Evolutionary conservation across 2,888 invertebrate species (phyloP).

Genomic region (Gymnocheta viridis): DNA sequence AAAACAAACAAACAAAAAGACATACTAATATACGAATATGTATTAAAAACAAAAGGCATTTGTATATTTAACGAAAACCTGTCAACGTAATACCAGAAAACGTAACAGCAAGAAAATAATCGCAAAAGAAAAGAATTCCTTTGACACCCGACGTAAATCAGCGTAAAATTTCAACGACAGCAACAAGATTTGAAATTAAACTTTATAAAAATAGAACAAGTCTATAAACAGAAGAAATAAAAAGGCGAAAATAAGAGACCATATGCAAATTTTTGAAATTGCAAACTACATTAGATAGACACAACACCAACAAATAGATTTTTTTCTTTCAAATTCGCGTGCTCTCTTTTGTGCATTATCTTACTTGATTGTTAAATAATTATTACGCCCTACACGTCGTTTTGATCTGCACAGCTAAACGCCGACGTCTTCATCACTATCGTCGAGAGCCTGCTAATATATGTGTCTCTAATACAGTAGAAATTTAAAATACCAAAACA

Average conservation of each 20-base stretch:
- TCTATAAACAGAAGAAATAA: slow-evolving; percentile 52
- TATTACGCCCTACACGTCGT: slow-evolving; percentile 53
- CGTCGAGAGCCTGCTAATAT: slow-evolving; percentile 10
- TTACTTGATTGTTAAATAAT: slow-evolving; percentile 63
- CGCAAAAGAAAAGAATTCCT: slow-evolving; percentile 26
- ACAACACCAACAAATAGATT: slow-evolving; percentile 3
- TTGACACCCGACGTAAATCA: slow-evolving; percentile 45
- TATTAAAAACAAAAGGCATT: slow-evolving; percentile 38
- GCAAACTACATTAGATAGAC: slow-evolving; percentile 34
- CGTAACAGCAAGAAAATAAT: slow-evolving; percentile 20
- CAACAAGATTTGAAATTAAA: slow-evolving; percentile 21
- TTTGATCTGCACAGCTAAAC: slow-evolving; percentile 1
- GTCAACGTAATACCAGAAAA: slow-evolving; percentile 41
- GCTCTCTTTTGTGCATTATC: slow-evolving; percentile 62
- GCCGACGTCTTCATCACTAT: background rate
- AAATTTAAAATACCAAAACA: slow-evolving; percentile 22
- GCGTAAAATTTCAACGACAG: slow-evolving; percentile 35
- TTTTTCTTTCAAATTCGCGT: slow-evolving; percentile 46
- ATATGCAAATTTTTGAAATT: slow-evolving; percentile 36
- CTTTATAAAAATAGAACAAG: slow-evolving; percentile 56
- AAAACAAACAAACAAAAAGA: background rate
- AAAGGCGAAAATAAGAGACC: background rate
- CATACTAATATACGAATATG: slow-evolving; percentile 30
- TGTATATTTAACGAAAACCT: slow-evolving; percentile 46
- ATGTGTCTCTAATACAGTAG: slow-evolving; percentile 8